Conservation (phyloP, 2,113 vertebrate genomes). For the Serinus canaria region DNA sequence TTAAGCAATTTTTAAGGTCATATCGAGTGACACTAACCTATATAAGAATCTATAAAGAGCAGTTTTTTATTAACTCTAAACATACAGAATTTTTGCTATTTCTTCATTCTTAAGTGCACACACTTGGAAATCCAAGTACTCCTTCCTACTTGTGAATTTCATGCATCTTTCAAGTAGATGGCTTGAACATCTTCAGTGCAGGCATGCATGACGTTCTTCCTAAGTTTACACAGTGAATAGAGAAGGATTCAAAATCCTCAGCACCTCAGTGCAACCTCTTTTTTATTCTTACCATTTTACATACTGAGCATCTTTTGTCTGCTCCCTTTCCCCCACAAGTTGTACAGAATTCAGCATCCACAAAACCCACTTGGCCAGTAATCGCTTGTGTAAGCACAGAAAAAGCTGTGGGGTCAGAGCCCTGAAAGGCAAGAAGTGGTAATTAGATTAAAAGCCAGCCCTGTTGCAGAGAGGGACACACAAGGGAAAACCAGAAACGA, state of each 20-base stretch:
- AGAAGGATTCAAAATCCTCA: neutral
- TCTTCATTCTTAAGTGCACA: neutral
- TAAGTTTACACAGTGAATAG: neutral
- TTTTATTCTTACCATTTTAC: constrained; percentile 88
- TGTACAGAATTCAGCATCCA: constrained; percentile 95
- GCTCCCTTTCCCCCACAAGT: constrained; percentile 96
- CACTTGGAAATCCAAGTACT: neutral
- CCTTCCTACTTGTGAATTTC: neutral
- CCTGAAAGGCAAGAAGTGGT: constrained; percentile 67
- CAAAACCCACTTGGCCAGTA: constrained; percentile 95
- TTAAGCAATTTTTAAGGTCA: neutral
- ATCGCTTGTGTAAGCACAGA: constrained; percentile 96
- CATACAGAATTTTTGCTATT: neutral
- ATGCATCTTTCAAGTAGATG: neutral
- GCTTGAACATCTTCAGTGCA: neutral
- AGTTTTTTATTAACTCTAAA: neutral
- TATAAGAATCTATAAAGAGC: neutral
- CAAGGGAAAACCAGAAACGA: neutral
- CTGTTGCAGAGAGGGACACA: accelerated
- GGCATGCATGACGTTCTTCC: neutral
- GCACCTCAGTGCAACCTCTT: neutral
- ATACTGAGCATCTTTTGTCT: constrained; percentile 92
- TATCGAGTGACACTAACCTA: neutral
- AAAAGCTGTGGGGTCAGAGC: constrained; percentile 92
- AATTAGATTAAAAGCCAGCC: neutral